phyloP scores from a whole-genome alignment of 2,888 invertebrate species.

The Micropterix aruncella region DNA sequence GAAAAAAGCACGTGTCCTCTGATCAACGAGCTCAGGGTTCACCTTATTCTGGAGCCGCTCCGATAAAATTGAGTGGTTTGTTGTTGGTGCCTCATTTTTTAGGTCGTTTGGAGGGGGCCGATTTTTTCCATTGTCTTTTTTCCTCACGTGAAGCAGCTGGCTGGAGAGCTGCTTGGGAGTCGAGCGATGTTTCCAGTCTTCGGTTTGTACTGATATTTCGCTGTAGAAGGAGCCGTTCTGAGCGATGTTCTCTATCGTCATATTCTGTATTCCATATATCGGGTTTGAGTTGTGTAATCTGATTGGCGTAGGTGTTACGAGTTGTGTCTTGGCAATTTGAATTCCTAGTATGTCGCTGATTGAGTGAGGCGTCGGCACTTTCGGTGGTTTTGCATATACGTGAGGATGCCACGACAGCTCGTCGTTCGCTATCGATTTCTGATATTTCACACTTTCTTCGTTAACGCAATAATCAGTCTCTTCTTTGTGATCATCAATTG shows the following conservation, averaged over 20 bases:
- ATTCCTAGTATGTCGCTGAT: constrained; percentile 79
- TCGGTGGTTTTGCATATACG: constrained; percentile 71
- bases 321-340: constrained; percentile 13
- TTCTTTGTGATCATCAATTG: constrained; percentile 5
- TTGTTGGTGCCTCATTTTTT: not conserved
- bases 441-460: constrained; percentile 13
- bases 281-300: constrained; percentile 8
- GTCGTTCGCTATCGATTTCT: constrained; percentile 13
- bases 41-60: not conserved
- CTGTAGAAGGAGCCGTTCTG: not conserved
- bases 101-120: constrained; percentile 2
- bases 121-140: constrained; percentile 8
- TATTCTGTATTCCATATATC: constrained; percentile 3
- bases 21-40: not conserved
- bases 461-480: constrained; percentile 7
- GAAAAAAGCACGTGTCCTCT: not conserved
- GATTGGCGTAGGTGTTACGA: constrained; percentile 7
- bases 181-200: not conserved
- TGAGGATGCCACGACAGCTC: constrained; percentile 73
- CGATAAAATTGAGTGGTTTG: not conserved
- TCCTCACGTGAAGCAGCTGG: constrained; percentile 9
- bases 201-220: not conserved
- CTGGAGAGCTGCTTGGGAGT: constrained; percentile 7
- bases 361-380: constrained; percentile 71
- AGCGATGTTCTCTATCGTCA: not conserved